Conservation (phyloP, 37 sponge, comb jelly and placozoan species). For the Diacarnus erythraeanus region DNA sequence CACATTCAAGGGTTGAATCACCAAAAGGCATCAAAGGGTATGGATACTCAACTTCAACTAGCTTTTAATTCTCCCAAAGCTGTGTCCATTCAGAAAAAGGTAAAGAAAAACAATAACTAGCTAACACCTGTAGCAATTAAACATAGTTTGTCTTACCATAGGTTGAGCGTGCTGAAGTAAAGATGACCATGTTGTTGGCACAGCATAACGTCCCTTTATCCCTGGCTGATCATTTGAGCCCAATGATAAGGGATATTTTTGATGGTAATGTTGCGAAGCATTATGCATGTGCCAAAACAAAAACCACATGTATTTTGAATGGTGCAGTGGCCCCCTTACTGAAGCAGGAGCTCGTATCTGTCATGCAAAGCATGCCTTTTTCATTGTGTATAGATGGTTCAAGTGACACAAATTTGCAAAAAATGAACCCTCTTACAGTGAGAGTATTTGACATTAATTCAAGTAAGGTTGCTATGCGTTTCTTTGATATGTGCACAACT, state of each 20-base stretch:
- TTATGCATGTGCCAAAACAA: constrained; percentile 52
- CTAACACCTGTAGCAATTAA: not conserved
- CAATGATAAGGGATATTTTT: constrained; percentile 30
- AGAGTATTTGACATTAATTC: constrained; percentile 27
- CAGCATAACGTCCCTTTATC: constrained; percentile 53
- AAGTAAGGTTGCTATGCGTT: constrained; percentile 22
- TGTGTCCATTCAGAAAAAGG: too few species aligned
- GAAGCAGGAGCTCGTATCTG: not conserved
- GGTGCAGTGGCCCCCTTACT: constrained; percentile 46
- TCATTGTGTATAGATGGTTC: constrained; percentile 50
- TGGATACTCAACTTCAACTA: not conserved
- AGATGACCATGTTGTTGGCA: constrained; percentile 36
- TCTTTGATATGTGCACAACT: constrained; percentile 68
- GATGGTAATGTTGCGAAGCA: constrained; percentile 43
- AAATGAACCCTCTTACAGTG: constrained; percentile 68
- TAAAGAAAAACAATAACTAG: too few species aligned
- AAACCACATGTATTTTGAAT: constrained; percentile 68
- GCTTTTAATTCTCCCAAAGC: not conserved
- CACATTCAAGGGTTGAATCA: constrained; percentile 20
- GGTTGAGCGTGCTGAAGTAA: constrained; percentile 54
- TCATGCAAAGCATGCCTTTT: constrained; percentile 44
- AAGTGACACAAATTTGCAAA: constrained; percentile 46
- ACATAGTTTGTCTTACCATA: not conserved
- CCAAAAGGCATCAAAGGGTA: not conserved
- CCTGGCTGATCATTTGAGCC: constrained; percentile 52